These are phyloP conservation scores for Balearica regulorum DNA, from an alignment of 2,797 vertebrate species.

Conservation along the genomic window DNA sequence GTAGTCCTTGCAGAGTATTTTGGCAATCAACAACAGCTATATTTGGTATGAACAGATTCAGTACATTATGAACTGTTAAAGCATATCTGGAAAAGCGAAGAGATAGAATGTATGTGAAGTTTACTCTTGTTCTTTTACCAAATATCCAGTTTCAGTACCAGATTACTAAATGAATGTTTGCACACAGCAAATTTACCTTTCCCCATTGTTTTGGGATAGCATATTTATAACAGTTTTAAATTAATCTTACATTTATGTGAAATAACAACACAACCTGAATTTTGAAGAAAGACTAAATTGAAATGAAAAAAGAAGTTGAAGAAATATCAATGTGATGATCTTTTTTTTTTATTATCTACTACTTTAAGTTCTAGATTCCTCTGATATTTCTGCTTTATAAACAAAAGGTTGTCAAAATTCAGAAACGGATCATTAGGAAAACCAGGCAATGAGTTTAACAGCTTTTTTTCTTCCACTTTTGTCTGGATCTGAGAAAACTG, in stretches of 20 bases:
- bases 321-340: background rate
- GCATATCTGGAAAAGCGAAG: background rate
- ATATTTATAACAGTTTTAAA: background rate
- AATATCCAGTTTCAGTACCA: background rate
- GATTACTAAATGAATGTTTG: background rate
- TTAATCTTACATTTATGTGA: background rate
- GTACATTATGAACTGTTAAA: conserved; percentile 26
- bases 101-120: background rate
- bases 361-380: background rate
- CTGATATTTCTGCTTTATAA: background rate
- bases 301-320: background rate
- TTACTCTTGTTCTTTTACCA: background rate
- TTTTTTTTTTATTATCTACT: background rate
- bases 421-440: background rate
- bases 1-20: background rate
- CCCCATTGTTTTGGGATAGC: background rate
- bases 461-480: background rate
- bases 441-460: background rate
- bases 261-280: background rate
- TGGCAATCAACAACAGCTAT: conserved; percentile 4
- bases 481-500: background rate
- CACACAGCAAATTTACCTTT: background rate
- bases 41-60: conserved; percentile 31
- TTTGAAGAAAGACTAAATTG: background rate
- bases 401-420: background rate